Conservation (phyloP, 1,140 invertebrate genomes). For the Caenorhabditis inopinata region DNA sequence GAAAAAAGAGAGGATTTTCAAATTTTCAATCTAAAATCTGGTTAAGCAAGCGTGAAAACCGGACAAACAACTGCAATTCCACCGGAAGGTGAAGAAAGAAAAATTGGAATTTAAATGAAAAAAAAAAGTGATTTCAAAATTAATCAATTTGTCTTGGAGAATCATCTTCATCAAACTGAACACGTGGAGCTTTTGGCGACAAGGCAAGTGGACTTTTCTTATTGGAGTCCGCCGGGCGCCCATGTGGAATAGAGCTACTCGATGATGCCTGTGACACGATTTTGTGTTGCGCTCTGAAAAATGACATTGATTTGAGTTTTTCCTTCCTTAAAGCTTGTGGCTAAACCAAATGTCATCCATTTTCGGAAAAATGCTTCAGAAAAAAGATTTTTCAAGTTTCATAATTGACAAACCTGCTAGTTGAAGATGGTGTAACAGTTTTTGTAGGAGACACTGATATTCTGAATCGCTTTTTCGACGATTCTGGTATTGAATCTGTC, state of each 20-base stretch:
- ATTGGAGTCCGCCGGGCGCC: background rate
- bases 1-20: no score
- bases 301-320: no score
- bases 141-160: slow-evolving; percentile 37
- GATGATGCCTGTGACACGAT: slow-evolving; percentile 31
- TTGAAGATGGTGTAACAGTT: slow-evolving; percentile 21
- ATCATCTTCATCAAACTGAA: slow-evolving; percentile 50
- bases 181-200: slow-evolving; percentile 46
- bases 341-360: no score
- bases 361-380: no score
- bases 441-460: slow-evolving; percentile 49
- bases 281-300: slow-evolving; percentile 12
- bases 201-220: slow-evolving; percentile 3
- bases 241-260: background rate
- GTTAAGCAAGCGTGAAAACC: background rate
- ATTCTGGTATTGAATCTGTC: background rate
- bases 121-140: background rate
- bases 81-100: background rate
- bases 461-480: slow-evolving; percentile 44
- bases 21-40: no score
- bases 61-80: background rate
- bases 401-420: slow-evolving; percentile 22
- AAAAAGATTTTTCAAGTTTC: background rate
- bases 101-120: background rate
- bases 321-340: no score